phyloP scores from a whole-genome alignment of 2,113 vertebrate species.

The Mugil cephalus region DNA sequence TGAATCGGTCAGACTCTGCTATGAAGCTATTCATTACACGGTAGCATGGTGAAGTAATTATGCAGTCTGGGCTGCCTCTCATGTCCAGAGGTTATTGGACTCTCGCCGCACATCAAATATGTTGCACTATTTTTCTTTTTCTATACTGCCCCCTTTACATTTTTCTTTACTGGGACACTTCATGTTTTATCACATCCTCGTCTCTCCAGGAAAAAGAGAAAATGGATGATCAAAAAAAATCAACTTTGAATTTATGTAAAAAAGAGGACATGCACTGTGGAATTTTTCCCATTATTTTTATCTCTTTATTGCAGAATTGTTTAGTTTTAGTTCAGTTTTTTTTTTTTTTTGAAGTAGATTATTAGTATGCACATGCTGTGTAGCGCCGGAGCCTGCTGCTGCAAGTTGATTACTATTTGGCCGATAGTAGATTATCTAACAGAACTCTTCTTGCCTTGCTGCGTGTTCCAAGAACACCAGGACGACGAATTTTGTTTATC shows the following conservation, averaged over 20 bases:
- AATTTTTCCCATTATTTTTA: neutral
- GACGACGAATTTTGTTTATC: slow-evolving; percentile 58
- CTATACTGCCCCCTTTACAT: neutral
- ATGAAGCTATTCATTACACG: slow-evolving; percentile 45
- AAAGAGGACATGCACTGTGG: neutral
- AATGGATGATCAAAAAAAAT: slow-evolving; percentile 9
- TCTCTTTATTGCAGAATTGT: slow-evolving; percentile 26
- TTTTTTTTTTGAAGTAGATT: slow-evolving; percentile 28
- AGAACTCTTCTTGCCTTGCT: slow-evolving; percentile 38
- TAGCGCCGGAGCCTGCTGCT: slow-evolving; percentile 9
- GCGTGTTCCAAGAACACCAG: slow-evolving; percentile 45
- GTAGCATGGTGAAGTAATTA: slow-evolving; percentile 47
- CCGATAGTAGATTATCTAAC: slow-evolving; percentile 30
- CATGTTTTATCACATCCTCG: slow-evolving; percentile 20
- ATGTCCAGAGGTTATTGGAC: slow-evolving; percentile 57
- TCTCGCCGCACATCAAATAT: slow-evolving; percentile 53
- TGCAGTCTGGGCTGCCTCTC: slow-evolving; percentile 40
- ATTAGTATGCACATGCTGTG: slow-evolving; percentile 45
- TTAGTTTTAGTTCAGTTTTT: slow-evolving; percentile 7
- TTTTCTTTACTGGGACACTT: neutral
- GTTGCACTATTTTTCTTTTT: slow-evolving; percentile 41
- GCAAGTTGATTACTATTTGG: slow-evolving; percentile 24
- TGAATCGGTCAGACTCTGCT: slow-evolving; percentile 36
- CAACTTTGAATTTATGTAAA: neutral
- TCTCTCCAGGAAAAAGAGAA: neutral